phyloP scores from a whole-genome alignment of 2,888 invertebrate genomes.

The Netelia virgata region DNA sequence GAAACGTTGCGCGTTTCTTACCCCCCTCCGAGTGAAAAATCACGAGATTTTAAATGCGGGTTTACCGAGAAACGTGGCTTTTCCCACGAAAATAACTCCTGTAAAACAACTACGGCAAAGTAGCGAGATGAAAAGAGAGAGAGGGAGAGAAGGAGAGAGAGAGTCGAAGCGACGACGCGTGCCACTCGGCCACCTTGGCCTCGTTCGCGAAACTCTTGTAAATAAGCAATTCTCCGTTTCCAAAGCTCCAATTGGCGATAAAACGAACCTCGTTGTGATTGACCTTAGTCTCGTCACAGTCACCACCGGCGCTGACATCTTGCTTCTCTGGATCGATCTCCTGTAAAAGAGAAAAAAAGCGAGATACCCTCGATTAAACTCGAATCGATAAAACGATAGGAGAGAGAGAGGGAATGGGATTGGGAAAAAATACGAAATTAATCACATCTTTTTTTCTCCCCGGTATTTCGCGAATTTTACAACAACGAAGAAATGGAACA shows the following conservation, averaged over 20 bases:
- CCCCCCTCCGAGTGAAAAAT: constrained; percentile 18
- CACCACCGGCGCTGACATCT: constrained; percentile 83
- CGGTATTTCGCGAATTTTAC: constrained; percentile 49
- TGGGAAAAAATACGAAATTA: not conserved
- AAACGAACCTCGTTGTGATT: constrained; percentile 83
- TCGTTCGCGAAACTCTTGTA: constrained; percentile 49
- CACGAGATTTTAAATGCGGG: constrained; percentile 44
- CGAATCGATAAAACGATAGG: not conserved
- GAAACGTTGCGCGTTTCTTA: constrained; percentile 37
- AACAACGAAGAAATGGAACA: constrained; percentile 68
- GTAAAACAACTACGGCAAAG: not conserved
- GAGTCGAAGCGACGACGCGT: constrained; percentile 16
- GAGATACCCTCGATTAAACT: constrained; percentile 31
- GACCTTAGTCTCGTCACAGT: constrained; percentile 81
- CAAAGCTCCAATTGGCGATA: constrained; percentile 17
- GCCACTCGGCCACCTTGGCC: constrained; percentile 62
- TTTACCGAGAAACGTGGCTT: constrained; percentile 54
- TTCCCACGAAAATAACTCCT: constrained; percentile 64
- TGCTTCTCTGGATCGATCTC: constrained; percentile 91
- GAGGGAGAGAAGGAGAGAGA: constrained; percentile 7
- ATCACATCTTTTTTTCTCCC: constrained; percentile 5
- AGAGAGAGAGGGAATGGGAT: not conserved
- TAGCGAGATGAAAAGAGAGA: constrained; percentile 22
- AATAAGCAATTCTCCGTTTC: constrained; percentile 42
- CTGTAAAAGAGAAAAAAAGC: constrained; percentile 84